These are phyloP conservation scores for Mormyrops attenuatus DNA, from an alignment of 2,797 vertebrate genomes.

Conservation along the genomic window DNA sequence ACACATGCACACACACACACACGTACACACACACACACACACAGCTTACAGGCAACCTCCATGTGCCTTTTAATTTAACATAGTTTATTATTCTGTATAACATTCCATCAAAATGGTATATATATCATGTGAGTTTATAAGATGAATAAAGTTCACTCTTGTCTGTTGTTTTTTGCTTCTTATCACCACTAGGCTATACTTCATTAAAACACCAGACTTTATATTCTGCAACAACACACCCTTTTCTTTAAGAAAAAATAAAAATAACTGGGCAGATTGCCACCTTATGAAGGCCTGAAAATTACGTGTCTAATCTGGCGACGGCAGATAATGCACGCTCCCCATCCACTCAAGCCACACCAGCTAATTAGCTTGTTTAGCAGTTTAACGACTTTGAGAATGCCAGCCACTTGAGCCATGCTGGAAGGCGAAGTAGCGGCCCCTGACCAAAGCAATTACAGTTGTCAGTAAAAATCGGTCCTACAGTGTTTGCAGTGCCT, in stretches of 20 bases:
- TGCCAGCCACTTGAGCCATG: constrained; percentile 49
- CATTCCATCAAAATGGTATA: background rate
- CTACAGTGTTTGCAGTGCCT: constrained; percentile 6
- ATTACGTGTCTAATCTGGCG: constrained; percentile 53
- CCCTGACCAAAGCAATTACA: constrained; percentile 54
- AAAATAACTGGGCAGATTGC: constrained; percentile 61
- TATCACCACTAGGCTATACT: background rate
- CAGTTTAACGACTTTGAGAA: constrained; percentile 61
- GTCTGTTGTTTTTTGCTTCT: background rate
- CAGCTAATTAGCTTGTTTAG: constrained; percentile 68
- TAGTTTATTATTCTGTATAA: background rate
- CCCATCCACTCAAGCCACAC: constrained; percentile 49
- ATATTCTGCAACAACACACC: background rate
- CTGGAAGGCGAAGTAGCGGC: constrained; percentile 55
- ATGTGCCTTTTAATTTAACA: background rate
- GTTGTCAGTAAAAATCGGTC: constrained; percentile 49
- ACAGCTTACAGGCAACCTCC: background rate
- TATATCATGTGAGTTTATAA: background rate
- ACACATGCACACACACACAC: background rate
- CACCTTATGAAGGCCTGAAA: constrained; percentile 45
- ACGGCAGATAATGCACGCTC: constrained; percentile 50
- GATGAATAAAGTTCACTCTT: background rate
- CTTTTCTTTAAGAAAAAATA: background rate
- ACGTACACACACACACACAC: background rate
- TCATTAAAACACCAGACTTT: background rate